Conservation (phyloP, 2,113 vertebrate genomes). For the Leucopsar rothschildi region DNA sequence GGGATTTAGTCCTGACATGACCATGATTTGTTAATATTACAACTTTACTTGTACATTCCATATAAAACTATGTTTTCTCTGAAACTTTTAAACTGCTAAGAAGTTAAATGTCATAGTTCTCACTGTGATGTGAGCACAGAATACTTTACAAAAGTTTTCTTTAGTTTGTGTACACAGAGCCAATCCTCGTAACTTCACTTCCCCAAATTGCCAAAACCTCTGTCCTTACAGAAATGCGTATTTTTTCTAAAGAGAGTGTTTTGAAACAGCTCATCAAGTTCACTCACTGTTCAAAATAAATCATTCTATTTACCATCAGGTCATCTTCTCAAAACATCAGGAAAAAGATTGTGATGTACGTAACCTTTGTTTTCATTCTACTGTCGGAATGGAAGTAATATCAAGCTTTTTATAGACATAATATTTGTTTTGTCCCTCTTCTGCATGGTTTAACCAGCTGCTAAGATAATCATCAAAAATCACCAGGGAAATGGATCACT, state of each 20-base stretch:
- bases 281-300: constrained; percentile 37
- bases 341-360: neutral
- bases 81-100: neutral
- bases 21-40: neutral
- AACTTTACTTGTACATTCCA: neutral
- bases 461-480: constrained; percentile 28
- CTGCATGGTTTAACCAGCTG: constrained; percentile 20
- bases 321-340: constrained; percentile 44
- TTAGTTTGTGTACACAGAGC: neutral
- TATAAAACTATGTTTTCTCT: neutral
- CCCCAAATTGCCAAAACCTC: constrained; percentile 18
- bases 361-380: constrained; percentile 32
- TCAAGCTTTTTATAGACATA: constrained; percentile 21
- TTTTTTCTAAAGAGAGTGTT: constrained; percentile 38
- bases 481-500: neutral
- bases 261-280: constrained; percentile 29
- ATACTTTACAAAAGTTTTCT: neutral
- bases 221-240: neutral
- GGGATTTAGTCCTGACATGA: neutral
- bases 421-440: constrained; percentile 22
- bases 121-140: neutral
- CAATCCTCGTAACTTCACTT: neutral
- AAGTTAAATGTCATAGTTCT: neutral
- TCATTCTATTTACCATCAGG: constrained; percentile 3
- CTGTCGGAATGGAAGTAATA: neutral